These are phyloP conservation scores for Peribatodes rhomboidaria DNA, from an alignment of 2,888 invertebrate genomes.

Conservation along the genomic window DNA sequence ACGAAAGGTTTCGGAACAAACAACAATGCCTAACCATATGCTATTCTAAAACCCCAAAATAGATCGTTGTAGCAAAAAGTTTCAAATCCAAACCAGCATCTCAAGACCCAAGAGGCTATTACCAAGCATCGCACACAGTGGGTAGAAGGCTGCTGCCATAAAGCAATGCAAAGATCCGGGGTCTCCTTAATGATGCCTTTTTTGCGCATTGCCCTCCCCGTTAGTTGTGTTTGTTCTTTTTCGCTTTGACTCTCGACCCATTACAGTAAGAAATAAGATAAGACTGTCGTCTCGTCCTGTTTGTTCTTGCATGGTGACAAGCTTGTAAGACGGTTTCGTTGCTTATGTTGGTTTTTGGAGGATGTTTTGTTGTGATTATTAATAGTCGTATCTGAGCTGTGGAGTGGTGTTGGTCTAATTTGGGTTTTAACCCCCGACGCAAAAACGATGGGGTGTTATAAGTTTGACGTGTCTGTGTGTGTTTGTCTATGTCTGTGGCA, in stretches of 20 bases:
- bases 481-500: too few relatives aligned
- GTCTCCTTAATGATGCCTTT: conserved; percentile 46
- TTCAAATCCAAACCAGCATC: neutral
- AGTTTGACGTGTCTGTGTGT: too few relatives aligned
- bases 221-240: conserved; percentile 43
- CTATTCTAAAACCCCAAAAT: neutral
- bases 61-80: neutral
- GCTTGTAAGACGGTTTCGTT: conserved; percentile 36
- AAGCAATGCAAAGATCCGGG: conserved; percentile 40
- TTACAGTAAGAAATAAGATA: conserved; percentile 50
- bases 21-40: too few relatives aligned
- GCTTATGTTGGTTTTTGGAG: conserved; percentile 13
- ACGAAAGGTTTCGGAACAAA: too few relatives aligned
- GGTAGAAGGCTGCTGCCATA: conserved; percentile 29
- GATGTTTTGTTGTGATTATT: conserved; percentile 8
- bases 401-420: too few relatives aligned
- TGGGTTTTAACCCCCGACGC: too few relatives aligned
- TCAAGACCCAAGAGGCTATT: neutral
- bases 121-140: conserved; percentile 12
- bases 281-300: conserved; percentile 45
- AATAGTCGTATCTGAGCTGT: neutral
- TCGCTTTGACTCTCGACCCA: conserved; percentile 49
- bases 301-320: conserved; percentile 42
- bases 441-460: too few relatives aligned
- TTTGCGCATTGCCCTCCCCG: conserved; percentile 38